Percentiles rank a stretch among this genome's conserved stretches.
These are phyloP conservation scores for Petromus typicus DNA, from an alignment of 2,113 vertebrate species.

Conservation along the genomic window DNA sequence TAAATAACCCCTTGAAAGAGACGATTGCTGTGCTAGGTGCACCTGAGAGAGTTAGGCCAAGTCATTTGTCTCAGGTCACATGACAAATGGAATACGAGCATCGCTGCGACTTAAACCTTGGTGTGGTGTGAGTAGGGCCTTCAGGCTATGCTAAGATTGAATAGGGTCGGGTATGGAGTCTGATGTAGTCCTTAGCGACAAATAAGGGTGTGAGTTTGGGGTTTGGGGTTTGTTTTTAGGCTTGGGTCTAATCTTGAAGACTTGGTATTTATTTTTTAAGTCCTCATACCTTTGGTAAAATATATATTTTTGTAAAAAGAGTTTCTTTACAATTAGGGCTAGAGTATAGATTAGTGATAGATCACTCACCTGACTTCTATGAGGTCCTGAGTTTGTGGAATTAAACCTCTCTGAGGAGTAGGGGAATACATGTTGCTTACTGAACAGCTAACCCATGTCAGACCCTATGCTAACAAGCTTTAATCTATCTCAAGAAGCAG, in stretches of 20 bases:
- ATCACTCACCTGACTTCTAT: neutral
- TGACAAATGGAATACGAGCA: neutral
- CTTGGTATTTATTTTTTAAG: neutral
- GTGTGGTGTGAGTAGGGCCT: neutral
- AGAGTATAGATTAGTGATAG: neutral
- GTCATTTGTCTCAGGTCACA: neutral
- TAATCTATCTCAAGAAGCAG: neutral
- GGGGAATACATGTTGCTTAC: constrained; percentile 13
- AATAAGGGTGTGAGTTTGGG: neutral
- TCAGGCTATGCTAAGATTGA: neutral
- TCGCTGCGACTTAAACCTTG: neutral
- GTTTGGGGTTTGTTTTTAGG: neutral
- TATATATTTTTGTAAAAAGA: neutral
- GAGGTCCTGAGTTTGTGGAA: neutral
- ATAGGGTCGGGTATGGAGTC: neutral
- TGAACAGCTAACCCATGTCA: neutral
- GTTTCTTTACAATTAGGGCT: neutral
- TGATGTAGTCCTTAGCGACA: neutral
- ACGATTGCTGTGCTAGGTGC: neutral
- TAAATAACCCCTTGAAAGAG: neutral
- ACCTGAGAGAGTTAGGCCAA: neutral
- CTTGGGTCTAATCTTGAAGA: constrained; percentile 24
- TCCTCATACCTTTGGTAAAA: neutral
- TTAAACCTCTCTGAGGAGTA: neutral
- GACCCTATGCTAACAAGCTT: neutral